Evolutionary conservation across 2,113 vertebrate genomes (phyloP), one percentile per base, ranked within the genome.

Genomic region (Vulpes ferrilata): DNA sequence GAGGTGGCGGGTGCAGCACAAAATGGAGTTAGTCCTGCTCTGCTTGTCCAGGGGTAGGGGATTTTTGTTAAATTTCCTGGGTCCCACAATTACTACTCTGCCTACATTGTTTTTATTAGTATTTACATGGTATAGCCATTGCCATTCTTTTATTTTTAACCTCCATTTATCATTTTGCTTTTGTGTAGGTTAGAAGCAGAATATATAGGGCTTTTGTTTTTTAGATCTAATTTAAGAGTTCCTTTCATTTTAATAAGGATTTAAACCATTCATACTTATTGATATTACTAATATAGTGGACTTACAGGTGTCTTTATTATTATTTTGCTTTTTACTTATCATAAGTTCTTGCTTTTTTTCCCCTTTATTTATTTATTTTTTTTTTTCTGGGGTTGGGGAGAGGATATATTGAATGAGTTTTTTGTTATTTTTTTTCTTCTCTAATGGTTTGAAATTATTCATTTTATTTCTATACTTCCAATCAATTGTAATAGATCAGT

Each of bases 61-160:
- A 43, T 43, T 43, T 43, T 43, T 7, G 43, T 43, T 43, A 43
- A 7, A 43, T 43, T 43, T 43, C 43, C 43, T 43, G 43, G 43
- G 43, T 43, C 43, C 43, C 43, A 43, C 43, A 43, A 43, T 43
- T 43, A 76, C 1, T 65, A 30, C 27, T 88, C 30, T 38, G 3
- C 69, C 30, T n/a, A 38, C 16, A 81, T 71, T 96, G 60, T 82
- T 92, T 96, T 91, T 30, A 60, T 73, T 93, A 65, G 13, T 83
- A 91, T 95, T 94, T 78, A 16, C 53, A 85, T 59, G 23, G 35
- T 57, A 87, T 87, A 83, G 11, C 13, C 59, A 48, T 92, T 87
- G 73, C 32, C 25, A 94, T 83, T 55, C 20, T 83, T 60, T 88
- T n/a, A 73, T 79, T 92, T 96, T 95, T 88, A 62, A 95, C 11